Conservation (phyloP, 2,797 vertebrate species). For the Perodicticus potto region DNA sequence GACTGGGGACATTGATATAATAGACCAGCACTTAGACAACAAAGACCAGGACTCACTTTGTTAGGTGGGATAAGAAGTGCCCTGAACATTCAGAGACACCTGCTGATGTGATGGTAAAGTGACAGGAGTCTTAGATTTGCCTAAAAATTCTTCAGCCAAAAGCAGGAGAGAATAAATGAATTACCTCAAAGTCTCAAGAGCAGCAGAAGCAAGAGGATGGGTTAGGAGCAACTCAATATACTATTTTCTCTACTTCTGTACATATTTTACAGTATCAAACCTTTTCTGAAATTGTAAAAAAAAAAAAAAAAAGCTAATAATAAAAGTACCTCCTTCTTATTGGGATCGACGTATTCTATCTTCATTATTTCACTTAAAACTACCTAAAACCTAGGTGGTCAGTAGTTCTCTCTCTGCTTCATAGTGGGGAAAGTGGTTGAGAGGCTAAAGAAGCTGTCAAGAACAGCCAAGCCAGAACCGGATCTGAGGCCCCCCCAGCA, state of each 20-base stretch:
- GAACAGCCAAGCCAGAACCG: neutral
- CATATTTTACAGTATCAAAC: neutral
- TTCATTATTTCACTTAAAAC: neutral
- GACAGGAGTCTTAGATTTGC: neutral
- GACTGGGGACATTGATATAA: neutral
- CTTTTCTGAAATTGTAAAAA: neutral
- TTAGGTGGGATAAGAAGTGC: neutral
- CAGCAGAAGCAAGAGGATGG: neutral
- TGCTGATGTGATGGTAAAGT: too few species aligned
- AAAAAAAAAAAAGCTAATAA: neutral
- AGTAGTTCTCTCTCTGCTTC: neutral
- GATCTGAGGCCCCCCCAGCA: neutral
- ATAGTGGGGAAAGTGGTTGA: neutral
- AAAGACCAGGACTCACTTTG: neutral
- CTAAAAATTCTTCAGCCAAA: neutral
- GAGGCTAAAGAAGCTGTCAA: neutral
- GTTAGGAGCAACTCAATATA: accelerated
- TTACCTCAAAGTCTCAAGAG: neutral
- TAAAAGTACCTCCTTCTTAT: neutral
- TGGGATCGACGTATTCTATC: accelerated
- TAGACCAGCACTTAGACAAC: neutral
- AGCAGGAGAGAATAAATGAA: neutral
- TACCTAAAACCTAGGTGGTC: neutral
- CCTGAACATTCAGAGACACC: neutral
- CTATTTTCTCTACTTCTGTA: neutral